Base-by-base conservation (phyloP, 2,888 invertebrate species). In the Palloptera scutellata region DNA sequence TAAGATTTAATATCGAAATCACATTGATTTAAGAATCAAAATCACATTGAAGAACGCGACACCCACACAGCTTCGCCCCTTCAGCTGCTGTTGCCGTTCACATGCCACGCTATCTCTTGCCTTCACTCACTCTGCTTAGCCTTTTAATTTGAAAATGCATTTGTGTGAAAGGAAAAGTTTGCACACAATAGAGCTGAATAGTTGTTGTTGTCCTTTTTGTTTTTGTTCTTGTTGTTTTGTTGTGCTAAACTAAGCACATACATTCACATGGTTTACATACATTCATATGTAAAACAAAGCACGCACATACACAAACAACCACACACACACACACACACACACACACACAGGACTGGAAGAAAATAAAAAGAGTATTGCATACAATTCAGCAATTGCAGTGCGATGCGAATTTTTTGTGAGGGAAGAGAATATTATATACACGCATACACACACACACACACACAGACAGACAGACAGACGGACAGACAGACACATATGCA, bases 361-460 rank as follows among this genome's bases (percentile, higher is more conserved):
- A 62, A 19, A 54, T 62, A 53, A 54, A 54, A 62, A 13, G 19
- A 15, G 62, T 20, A 12, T 15, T 17, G 53, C 10, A 17, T 17
- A 17, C 11, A 9, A 15, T 48, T 48, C 30, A 30, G 30, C 13
- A 8, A 2, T n/a, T 40, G 52, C n/a, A 55, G 55, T 30, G 43
- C 8, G 30, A 30, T 30, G 20, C 30, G 45, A 63, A 55, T 63
- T 63, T 30, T 40, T 15, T 43, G 48, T 30, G 20, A 55, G 55
- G 19, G 19, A 62, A 54, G 53, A 20, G 20, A 1, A 19, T 12
- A 15, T 15, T 15, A 15, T 54, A 42, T 9, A 61, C 43, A 17
- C 48, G 30, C 17, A 12, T 1, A 51, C 12, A 4, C 11, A 52
- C 9, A 20, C 41, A 40, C 42, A 64, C 42, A 19, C 40, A 61